Conservation (phyloP, 1,140 invertebrate genomes). For the Bombus terrestris region DNA sequence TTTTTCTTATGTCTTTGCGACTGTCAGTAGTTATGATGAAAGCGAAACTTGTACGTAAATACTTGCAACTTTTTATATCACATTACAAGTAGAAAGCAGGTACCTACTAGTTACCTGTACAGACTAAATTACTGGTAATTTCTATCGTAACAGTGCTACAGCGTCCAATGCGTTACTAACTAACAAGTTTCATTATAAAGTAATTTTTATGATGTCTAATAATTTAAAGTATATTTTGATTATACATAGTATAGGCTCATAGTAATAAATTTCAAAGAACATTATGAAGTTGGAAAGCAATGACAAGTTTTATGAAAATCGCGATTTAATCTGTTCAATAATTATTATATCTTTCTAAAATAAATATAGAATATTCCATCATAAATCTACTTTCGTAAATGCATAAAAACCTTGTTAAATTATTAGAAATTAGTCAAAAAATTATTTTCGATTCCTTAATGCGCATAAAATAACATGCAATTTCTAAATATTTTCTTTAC, state of each 20-base stretch:
- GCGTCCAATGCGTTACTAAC: background rate
- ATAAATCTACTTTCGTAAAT: background rate
- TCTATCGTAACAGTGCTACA: background rate
- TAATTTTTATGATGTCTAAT: too few relatives aligned
- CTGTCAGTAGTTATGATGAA: background rate
- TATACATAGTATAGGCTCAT: background rate
- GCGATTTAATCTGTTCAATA: background rate
- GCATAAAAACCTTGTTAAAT: background rate
- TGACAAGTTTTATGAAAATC: background rate
- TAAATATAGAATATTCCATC: background rate
- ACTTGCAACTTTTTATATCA: conserved; percentile 29
- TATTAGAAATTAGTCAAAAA: background rate
- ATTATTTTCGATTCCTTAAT: background rate
- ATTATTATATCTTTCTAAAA: background rate
- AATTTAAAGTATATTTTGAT: background rate
- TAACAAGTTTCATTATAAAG: background rate
- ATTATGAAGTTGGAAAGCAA: background rate
- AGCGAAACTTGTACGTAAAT: conserved; percentile 3
- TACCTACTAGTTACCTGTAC: background rate
- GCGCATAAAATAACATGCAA: background rate
- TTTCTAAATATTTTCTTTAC: background rate
- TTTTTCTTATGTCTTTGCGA: background rate
- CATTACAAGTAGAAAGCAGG: conserved; percentile 10
- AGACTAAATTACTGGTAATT: background rate
- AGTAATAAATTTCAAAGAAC: background rate